Conservation (phyloP, 2,888 invertebrate species). For the Dinocampus coccinellae region DNA sequence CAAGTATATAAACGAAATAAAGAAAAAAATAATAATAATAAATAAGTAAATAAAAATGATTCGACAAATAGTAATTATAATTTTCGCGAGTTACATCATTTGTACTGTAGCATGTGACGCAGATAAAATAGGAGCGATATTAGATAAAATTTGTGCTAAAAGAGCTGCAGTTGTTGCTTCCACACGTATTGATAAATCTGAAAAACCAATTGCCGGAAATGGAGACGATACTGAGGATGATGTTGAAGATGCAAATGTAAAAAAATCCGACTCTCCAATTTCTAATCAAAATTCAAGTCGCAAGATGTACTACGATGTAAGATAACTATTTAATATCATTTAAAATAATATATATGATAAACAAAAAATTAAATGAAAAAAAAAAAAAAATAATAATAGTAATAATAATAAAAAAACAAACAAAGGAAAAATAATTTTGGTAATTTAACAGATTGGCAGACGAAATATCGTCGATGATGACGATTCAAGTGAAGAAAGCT, state of each 20-base stretch:
- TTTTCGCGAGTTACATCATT: conserved; percentile 3
- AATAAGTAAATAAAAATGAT: neutral
- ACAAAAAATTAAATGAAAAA: too few relatives aligned
- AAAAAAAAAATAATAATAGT: too few relatives aligned
- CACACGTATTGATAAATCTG: neutral
- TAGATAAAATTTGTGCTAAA: conserved; percentile 5
- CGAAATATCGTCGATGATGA: neutral
- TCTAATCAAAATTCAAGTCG: neutral
- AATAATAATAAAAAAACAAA: too few relatives aligned
- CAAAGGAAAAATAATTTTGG: too few relatives aligned
- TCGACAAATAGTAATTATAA: neutral
- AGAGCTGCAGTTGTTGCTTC: neutral
- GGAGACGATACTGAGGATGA: neutral
- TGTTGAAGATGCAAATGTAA: neutral
- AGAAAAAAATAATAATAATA: neutral
- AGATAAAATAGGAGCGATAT: neutral
- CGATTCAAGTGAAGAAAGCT: neutral
- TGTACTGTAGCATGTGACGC: neutral
- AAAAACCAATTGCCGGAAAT: neutral
- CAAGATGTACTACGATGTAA: neutral
- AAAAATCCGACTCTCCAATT: neutral
- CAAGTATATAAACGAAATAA: neutral
- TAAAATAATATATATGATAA: neutral
- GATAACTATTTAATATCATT: neutral
- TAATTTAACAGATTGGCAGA: neutral